Conservation (phyloP, 2,113 vertebrate species). For the Mugil cephalus region DNA sequence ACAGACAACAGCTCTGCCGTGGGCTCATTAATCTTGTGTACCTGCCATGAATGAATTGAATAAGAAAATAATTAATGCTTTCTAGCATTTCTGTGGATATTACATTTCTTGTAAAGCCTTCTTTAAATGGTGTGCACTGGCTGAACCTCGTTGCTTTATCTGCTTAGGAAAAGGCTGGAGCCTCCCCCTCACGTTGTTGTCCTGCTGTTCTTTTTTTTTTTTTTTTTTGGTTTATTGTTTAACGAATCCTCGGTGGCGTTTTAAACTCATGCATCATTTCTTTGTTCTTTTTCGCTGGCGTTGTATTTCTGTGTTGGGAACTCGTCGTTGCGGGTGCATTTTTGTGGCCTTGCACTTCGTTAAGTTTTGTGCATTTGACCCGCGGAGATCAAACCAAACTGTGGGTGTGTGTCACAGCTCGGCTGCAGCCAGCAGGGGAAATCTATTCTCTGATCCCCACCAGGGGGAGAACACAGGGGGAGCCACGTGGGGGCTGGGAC, state of each 20-base stretch:
- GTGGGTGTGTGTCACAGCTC: slow-evolving; percentile 35
- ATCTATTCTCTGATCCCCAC: slow-evolving; percentile 39
- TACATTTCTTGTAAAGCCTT: slow-evolving; percentile 22
- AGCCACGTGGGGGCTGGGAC: slow-evolving; percentile 38
- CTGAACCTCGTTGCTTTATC: slow-evolving; percentile 16
- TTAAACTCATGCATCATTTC: slow-evolving; percentile 6
- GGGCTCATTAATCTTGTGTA: slow-evolving; percentile 51
- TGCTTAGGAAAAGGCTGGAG: not conserved
- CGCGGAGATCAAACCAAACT: slow-evolving; percentile 54
- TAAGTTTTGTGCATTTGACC: slow-evolving; percentile 18
- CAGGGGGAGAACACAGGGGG: slow-evolving; percentile 35
- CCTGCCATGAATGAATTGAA: slow-evolving; percentile 43
- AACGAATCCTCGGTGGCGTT: slow-evolving; percentile 38
- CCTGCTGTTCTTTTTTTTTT: slow-evolving; percentile 9
- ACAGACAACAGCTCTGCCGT: slow-evolving; percentile 31
- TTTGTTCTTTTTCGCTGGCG: slow-evolving; percentile 19
- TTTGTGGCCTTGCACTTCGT: slow-evolving; percentile 16
- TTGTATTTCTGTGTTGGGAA: not conserved
- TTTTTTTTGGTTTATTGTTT: not conserved
- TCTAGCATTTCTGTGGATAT: slow-evolving; percentile 37
- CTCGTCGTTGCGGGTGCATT: slow-evolving; percentile 12
- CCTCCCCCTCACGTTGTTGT: not conserved
- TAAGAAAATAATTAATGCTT: slow-evolving; percentile 34
- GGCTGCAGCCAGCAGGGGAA: slow-evolving; percentile 15
- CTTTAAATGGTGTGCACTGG: slow-evolving; percentile 14